Evolutionary conservation across 2,797 vertebrate genomes (phyloP), one percentile per base, ranked within the genome.

Genomic region (Poeciliopsis turneri): DNA sequence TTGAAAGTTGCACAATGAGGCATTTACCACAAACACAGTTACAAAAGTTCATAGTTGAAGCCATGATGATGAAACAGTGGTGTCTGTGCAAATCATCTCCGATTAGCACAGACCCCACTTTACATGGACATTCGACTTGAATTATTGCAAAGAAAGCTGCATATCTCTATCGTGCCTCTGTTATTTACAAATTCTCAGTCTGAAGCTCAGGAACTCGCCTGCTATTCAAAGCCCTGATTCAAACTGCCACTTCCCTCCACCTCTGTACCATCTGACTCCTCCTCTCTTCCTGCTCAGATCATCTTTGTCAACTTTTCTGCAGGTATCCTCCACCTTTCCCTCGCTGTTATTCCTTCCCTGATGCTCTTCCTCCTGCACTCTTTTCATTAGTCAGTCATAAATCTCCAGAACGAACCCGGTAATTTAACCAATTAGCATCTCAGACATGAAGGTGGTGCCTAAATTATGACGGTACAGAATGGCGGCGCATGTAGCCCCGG

Each of bases 401-500:
- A 97, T 96, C 96, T 96, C 94, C 90, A 47, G 77, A 94, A 95
- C 94, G 93, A 95, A 95, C 95, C 90, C 84, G 59, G 81, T 97
- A 96, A 95, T 95, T 94, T 95, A 96, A 96, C 96, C 96, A 97
- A 98, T 97, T 97, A 97, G 95, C 96, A 96, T 95, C 95, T 93
- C 92, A 94, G 95, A 94, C 93, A 91, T 88, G 94, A 96, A 96
- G 91, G 92, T 77, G 95, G 89, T 93, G 93, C 96, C 95, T 94
- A 94, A 93, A 95, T 96, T 96, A 95, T 91, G 92, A 95, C 93
- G 93, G 95, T 95, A 86, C 84, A 81, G 91, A 88, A 92, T 89
- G 80, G 91, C 86, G 89, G 90, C 90, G 92, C 88, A 88, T 88
- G 82, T 86, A 82, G 96, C 95, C 88, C 74, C 66, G 88, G 86